Evolutionary conservation across 2,888 invertebrate genomes (phyloP), one percentile per base, ranked within the genome.

Genomic region (Tiliacea aurago): DNA sequence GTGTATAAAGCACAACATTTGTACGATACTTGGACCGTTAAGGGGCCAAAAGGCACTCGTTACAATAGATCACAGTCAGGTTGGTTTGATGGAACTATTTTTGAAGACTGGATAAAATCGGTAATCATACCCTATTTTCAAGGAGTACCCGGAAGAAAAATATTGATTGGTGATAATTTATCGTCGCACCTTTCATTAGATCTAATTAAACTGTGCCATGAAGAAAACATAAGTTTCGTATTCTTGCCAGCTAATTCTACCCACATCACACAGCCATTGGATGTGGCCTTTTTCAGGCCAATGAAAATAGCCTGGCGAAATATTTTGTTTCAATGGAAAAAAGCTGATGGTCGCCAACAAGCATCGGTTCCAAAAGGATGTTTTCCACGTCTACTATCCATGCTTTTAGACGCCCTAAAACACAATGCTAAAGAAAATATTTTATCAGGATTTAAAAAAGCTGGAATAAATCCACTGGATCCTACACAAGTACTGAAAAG

Each of bases 1-100:
- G 90, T 93, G 0, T 93, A 94, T 79, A 95, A 94, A 72, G 84
- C 91, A 5, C 88, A 89, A 73, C 69, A 92, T 71, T 53, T 94
- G 28, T 92, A 89, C 51, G 56, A 72, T 4, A 94, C 69, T n/a
- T 77, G 80, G 77, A 74, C 69, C 33, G 45, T 55, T 43, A 53
- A 69, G 11, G 71, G 94, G 20, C 93, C 92, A 70, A 55, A 64
- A 73, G 70, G 88, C 51, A 63, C 89, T 70, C 58, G 91, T n/a
- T 95, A 92, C 77, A 94, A 92, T 81, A 69, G 91, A 4, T 85
- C 90, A 6, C 79, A 86, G 70, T 88, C 86, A 59, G 94, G 92
- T 2, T 93, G 91, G 91, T 90, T 92, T 77, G 92, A 92, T 79
- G 37, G 68, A 55, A 51, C 0, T 13, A 70, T 63, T 51, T 28